These are phyloP conservation scores for Elegia similella DNA, from an alignment of 2,888 invertebrate genomes.

Conservation along the genomic window DNA sequence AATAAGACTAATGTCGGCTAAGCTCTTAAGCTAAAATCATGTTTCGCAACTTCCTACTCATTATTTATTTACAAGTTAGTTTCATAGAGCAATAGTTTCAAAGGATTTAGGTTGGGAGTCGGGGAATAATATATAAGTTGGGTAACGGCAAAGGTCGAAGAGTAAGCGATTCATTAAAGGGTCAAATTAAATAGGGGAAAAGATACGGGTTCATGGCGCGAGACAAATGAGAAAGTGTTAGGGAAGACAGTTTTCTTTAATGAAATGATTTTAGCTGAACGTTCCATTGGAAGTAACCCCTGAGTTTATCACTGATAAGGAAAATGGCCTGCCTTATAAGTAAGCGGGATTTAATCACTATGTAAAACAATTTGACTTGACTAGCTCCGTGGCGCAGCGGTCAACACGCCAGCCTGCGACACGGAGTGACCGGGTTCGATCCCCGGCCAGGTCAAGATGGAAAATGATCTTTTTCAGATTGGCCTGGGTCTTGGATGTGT, in stretches of 20 bases:
- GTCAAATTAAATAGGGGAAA: conserved; percentile 10
- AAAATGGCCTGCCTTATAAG: too few species aligned
- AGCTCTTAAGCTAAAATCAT: background rate
- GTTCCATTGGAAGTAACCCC: background rate
- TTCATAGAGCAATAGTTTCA: background rate
- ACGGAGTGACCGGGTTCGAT: too few species aligned
- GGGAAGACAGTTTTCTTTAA: background rate
- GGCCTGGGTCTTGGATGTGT: too few species aligned
- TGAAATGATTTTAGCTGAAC: background rate
- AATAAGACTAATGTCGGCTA: too few species aligned
- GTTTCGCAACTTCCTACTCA: background rate
- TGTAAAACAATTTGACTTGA: too few species aligned
- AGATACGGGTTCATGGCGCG: conserved; percentile 1
- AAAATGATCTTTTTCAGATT: too few species aligned
- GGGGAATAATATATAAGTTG: background rate
- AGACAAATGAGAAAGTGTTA: background rate
- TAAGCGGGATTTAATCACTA: too few species aligned
- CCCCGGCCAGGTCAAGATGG: too few species aligned
- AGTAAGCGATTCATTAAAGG: conserved; percentile 8
- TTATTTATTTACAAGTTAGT: conserved; percentile 1
- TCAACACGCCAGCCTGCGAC: too few species aligned
- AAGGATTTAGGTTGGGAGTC: background rate
- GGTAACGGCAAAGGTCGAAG: conserved; percentile 10
- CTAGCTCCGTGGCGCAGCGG: too few species aligned
- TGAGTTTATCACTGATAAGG: too few species aligned